Base-by-base conservation (phyloP, 1,140 invertebrate species). In the Trichonephila inaurata region DNA sequence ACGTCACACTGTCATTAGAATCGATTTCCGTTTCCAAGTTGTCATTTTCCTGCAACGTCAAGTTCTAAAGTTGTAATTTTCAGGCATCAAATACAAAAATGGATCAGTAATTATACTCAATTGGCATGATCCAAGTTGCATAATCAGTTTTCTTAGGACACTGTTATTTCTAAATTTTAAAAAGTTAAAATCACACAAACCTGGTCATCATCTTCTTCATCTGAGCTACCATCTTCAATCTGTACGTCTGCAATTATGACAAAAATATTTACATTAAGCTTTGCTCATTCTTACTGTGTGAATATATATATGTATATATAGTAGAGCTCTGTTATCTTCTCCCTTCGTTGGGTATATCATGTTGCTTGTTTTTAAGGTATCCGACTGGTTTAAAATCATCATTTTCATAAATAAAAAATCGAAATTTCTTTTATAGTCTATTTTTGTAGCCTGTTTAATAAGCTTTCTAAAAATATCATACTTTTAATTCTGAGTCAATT, bases 1-100 rank as follows among this genome's bases (percentile, higher is more conserved):
- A 95, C 93, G 95, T 95, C 2, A 96, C 94, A 3, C 95, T 94
- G 94, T 97, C 96, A 90, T 96, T 95, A 88, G 95, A 95, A 94
- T 97, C 96, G 8, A 97, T 95, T 94, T 97, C 96, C 85, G 96
- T 95, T 94, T 97, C 96, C 95, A 97, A 95, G n/a, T 96, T 95
- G 94, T 96, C 96, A 69, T 96, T 95, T 92, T 96, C 96, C 95
- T 96, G 86, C 7, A 85, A 85, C 18, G 24, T 1, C 12, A 28
- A 69, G 5, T 51, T 51, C 51, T 51, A 51, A 51, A 51, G 51
- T 12, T 51, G 51, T 10, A 51, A 51, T 51, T 51, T 7, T 51
- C 51, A 62, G 6, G 61, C 61, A 6, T 62, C 61, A 18, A 16
- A 16, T 62, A 18, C 16, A 62, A 62, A 62, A 62, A 62, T 21